Percentiles rank a stretch among this genome's conserved stretches.
Evolutionary conservation across 2,888 invertebrate species (phyloP).

Genomic region (Cybosia mesomella): DNA sequence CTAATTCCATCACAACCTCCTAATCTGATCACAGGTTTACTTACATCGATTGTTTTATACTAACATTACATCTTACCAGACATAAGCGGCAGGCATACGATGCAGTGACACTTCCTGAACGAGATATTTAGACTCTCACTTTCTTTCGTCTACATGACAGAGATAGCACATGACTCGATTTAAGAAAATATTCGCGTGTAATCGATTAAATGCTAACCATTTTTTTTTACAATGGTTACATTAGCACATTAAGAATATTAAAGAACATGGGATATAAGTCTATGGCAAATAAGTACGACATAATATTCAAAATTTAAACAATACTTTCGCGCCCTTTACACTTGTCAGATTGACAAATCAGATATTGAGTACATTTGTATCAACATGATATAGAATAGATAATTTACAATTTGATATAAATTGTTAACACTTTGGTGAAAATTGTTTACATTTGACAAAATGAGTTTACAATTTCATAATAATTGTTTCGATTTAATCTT

Average conservation of each 20-base stretch:
- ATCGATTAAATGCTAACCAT: not conserved
- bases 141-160: not conserved
- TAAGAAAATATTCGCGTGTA: not conserved
- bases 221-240: not conserved
- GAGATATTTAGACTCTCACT: not conserved
- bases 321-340: not conserved
- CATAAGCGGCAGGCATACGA: conserved; percentile 23
- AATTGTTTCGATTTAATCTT: not conserved
- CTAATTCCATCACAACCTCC: conserved; percentile 81
- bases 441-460: not conserved
- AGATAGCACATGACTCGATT: not conserved
- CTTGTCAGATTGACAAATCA: not conserved
- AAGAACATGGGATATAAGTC: not conserved
- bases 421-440: no score
- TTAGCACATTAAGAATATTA: not conserved
- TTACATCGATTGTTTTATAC: conserved; percentile 68
- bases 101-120: not conserved
- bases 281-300: conserved; percentile 1
- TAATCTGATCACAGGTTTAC: conserved; percentile 83
- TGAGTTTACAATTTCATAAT: not conserved
- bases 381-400: no score
- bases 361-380: not conserved
- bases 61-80: conserved; percentile 55
- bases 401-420: not conserved
- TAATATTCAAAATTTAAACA: not conserved